Conservation (phyloP, 2,888 invertebrate species). For the Subacronicta megacephala region DNA sequence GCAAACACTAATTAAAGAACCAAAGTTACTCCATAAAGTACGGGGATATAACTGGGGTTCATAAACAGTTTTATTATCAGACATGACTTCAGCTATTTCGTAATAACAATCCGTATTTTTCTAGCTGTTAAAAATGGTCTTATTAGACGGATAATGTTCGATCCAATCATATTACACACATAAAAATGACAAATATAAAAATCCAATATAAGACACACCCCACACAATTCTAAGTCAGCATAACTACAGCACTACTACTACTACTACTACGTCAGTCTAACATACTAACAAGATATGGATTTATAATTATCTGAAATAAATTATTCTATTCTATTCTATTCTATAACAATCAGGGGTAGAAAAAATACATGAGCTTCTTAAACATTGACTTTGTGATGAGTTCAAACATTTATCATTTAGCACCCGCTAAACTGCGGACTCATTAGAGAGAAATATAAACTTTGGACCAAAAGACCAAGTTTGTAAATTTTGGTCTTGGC, state of each 20-base stretch:
- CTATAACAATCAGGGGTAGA: background rate
- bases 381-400: background rate
- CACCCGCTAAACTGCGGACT: background rate
- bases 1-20: slow-evolving; percentile 25
- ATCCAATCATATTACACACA: slow-evolving; percentile 16
- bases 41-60: slow-evolving; percentile 12
- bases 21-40: slow-evolving; percentile 36
- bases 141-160: slow-evolving; percentile 21
- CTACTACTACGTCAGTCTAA: too few species aligned
- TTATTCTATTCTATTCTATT: too few species aligned
- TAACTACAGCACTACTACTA: too few species aligned
- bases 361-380: background rate
- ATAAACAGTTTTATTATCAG: slow-evolving; percentile 46
- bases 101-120: slow-evolving; percentile 31
- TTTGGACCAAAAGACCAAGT: slow-evolving; percentile 14
- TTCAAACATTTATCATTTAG: slow-evolving; percentile 10
- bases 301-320: too few species aligned
- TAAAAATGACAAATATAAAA: too few species aligned
- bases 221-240: background rate
- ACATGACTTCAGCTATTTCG: slow-evolving; percentile 39
- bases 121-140: slow-evolving; percentile 14
- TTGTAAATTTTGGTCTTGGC: slow-evolving; percentile 15
- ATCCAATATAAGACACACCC: too few species aligned
- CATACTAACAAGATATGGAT: too few species aligned
- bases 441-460: slow-evolving; percentile 1